Base-by-base conservation (phyloP, 1,140 invertebrate genomes). In the Drosophila nannoptera region DNA sequence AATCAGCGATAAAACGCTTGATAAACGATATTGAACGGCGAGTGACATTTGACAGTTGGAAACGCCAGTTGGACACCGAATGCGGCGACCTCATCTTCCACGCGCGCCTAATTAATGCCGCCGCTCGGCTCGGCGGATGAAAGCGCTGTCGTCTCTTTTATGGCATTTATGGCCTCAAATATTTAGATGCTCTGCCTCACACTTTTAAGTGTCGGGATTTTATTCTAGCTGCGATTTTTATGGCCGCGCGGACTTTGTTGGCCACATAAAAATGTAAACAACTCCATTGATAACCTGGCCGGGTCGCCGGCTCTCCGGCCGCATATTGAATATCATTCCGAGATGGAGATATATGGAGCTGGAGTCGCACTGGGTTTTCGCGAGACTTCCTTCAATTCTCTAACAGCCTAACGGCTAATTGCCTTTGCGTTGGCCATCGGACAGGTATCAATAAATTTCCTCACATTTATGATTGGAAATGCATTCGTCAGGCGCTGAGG, bases 141-240 rank as follows among this genome's bases (percentile, higher is more conserved):
- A 55, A 52, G 49, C 66, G 63, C 36, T 73, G 42, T 73, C 63
- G 48, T 63, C 54, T 63, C 50, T 53, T 71, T 56, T 59, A 31
- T 56, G 78, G 61, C 67, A 78, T 83, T 82, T 82, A 78, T 83
- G 67, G 72, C 75, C 59, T 62, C 67, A 74, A 67, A 73, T 43
- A 14, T 64, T 62, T 64, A 75, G 49, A 2, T 9, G 38, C 9
- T 36, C 29, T 7, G 45, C 6, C 32, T 52, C 7, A 16, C 50
- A 22, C 36, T 40, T 82, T 75, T 70, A 82, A 82, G 78, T 83
- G 78, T 83, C 75, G 75, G 83, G 78, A 82, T 69, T 75, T 56
- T 71, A 78, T 82, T 75, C 78, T 78, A 42, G 70, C 75, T 68
- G 67, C 59, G 71, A 65, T 66, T 78, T 82, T 77, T 60, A 77